Conservation (phyloP, 2,888 invertebrate genomes). For the Pseudoips prasinana region DNA sequence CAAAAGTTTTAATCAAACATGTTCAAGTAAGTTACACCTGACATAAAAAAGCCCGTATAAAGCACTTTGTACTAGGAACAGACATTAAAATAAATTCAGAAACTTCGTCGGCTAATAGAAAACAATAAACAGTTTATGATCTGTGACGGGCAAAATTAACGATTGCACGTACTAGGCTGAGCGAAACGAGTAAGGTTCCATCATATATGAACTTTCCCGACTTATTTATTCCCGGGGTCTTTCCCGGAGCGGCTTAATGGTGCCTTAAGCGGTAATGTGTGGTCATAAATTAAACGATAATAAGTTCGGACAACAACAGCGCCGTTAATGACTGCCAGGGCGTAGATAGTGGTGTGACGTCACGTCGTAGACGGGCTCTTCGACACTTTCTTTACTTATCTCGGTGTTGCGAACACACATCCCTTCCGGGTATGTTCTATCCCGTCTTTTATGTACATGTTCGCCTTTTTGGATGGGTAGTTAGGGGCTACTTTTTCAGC, state of each 20-base stretch:
- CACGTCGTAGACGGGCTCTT: slow-evolving; percentile 30
- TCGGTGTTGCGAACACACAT: slow-evolving; percentile 22
- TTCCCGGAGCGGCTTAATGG: slow-evolving; percentile 63
- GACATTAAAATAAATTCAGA: slow-evolving; percentile 29
- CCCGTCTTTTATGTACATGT: slow-evolving; percentile 20
- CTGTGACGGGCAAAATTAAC: slow-evolving; percentile 66
- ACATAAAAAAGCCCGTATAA: no score
- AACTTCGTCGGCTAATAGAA: slow-evolving; percentile 50
- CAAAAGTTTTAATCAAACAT: no score
- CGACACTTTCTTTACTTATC: slow-evolving; percentile 44
- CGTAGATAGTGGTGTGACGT: slow-evolving; percentile 30
- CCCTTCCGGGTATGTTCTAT: slow-evolving; percentile 32
- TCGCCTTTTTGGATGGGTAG: slow-evolving; percentile 20
- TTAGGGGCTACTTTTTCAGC: slow-evolving; percentile 25
- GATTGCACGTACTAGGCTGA: slow-evolving; percentile 53
- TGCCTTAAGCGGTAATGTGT: slow-evolving; percentile 77
- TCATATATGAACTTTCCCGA: slow-evolving; percentile 58
- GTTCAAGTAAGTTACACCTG: no score
- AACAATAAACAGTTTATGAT: slow-evolving; percentile 68
- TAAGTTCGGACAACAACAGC: slow-evolving; percentile 77
- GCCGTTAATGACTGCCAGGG: slow-evolving; percentile 53
- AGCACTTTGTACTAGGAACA: slow-evolving; percentile 2
- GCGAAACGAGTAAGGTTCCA: slow-evolving; percentile 50
- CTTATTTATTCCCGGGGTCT: slow-evolving; percentile 62
- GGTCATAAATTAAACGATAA: slow-evolving; percentile 79